Evolutionary conservation across 2,113 vertebrate species (phyloP), one percentile per base, ranked within the genome.

Genomic region (Odontophorus gujanensis): DNA sequence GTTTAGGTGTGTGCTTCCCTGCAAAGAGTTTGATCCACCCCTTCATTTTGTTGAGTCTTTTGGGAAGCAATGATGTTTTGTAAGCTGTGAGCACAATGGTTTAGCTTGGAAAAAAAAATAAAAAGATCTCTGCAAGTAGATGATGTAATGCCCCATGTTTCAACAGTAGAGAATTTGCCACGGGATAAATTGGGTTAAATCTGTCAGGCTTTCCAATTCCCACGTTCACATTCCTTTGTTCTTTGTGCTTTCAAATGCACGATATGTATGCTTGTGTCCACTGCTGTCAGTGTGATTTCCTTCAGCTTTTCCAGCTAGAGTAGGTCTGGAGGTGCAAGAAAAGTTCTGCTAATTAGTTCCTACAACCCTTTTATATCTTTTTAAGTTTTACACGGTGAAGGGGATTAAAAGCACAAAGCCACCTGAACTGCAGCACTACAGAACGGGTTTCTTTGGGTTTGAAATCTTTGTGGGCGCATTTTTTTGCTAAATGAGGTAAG

Each of bases 121-220:
- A 2, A 53, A 34, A 40, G 40, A 72, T 43, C 75, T 57, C 59
- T 63, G 55, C 85, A 90, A 95, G 87, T 57, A 88, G 77, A 75
- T 95, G 85, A 94, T 80, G 96, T 87, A 87, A 90, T 96, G 80
- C 47, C 8, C 61, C 38, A 3, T 55, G 92, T 93, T 94, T 96
- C 77, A 96, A 87, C 85, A 87, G 95, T 66, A 71, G 90, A 79
- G 90, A 81, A 85, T 92, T 90, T 96, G 76, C 72, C 55, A 68
- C 42, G 59, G 85, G 82, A 93, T 95, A 95, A 95, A 83, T 36
- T 4, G 79, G 82, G 50, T 88, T 88, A 91, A 87, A 74, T 87
- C 90, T 87, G 55, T 78, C 72, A 74, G 85, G 79, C 42, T 92
- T 92, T 77, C 81, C 67, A 67, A 75, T 85, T 92, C 75, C 68